phyloP scores from a whole-genome alignment of 2,113 vertebrate species.

The Salvelinus fontinalis region DNA sequence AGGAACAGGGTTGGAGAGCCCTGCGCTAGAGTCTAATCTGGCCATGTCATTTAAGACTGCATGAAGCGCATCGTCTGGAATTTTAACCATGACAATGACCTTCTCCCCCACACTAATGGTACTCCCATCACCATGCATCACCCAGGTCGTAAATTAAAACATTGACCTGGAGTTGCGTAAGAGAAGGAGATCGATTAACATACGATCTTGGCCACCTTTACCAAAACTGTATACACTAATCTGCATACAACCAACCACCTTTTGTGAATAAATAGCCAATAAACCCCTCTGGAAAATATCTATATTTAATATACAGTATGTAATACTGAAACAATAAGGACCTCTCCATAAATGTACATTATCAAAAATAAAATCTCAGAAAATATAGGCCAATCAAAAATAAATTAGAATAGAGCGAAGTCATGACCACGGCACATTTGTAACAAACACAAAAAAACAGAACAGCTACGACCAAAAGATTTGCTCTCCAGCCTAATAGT shows the following conservation, averaged over 20 bases:
- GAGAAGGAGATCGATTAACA: background rate
- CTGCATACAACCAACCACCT: too few species aligned
- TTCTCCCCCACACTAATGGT: too few species aligned
- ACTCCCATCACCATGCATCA: too few species aligned
- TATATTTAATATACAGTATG: constrained; percentile 29
- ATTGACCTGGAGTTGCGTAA: background rate
- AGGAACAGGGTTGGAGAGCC: too few species aligned
- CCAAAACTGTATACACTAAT: background rate
- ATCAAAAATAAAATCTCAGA: constrained; percentile 62
- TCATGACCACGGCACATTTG: constrained; percentile 33
- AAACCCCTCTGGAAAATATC: constrained; percentile 15
- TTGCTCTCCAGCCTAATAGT: background rate
- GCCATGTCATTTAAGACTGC: too few species aligned
- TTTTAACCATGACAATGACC: too few species aligned
- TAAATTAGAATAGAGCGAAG: constrained; percentile 46
- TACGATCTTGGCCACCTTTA: background rate
- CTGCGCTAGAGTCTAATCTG: too few species aligned
- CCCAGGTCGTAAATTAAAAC: too few species aligned
- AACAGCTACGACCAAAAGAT: background rate
- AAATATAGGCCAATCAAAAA: constrained; percentile 32
- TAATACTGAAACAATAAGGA: constrained; percentile 24
- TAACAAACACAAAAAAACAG: constrained; percentile 1
- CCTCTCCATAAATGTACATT: constrained; percentile 38
- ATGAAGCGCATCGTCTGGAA: too few species aligned
- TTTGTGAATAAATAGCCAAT: background rate